These are phyloP conservation scores for Priocnemis perturbator DNA, from an alignment of 2,888 invertebrate genomes.

Conservation along the genomic window DNA sequence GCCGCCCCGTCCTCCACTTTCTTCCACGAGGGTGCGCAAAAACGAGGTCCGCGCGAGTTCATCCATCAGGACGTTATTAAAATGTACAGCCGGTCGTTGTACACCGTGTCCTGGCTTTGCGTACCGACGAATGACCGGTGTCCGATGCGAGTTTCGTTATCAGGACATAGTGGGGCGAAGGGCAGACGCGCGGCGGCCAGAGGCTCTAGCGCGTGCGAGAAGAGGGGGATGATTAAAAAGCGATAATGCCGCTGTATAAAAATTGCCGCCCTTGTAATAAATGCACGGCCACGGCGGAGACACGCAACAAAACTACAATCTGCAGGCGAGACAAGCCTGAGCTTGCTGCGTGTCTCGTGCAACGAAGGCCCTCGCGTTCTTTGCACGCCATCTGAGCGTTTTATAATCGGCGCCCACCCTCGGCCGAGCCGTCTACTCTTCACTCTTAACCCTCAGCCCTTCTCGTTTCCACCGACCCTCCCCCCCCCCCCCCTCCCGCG, in stretches of 20 bases:
- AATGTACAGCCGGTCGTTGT: too few species aligned
- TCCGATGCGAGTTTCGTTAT: too few species aligned
- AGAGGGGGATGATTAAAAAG: conserved; percentile 48
- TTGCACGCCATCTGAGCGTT: conserved; percentile 65
- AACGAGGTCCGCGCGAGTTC: too few species aligned
- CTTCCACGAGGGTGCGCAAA: too few species aligned
- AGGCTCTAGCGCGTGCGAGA: too few species aligned
- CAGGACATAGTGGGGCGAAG: too few species aligned
- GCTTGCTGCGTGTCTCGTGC: conserved; percentile 59
- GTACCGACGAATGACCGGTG: too few species aligned
- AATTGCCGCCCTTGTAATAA: conserved; percentile 63
- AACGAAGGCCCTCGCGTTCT: conserved; percentile 52
- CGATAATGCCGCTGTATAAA: conserved; percentile 62
- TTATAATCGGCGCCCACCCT: conserved; percentile 62
- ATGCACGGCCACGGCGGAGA: conserved; percentile 61
- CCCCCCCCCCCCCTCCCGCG: conserved; percentile 15
- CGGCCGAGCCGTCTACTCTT: conserved; percentile 15
- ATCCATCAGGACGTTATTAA: too few species aligned
- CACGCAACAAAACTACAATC: conserved; percentile 69
- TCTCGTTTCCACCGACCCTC: conserved; percentile 5
- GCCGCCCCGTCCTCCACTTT: too few species aligned
- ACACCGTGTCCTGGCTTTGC: too few species aligned
- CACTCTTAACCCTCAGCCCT: background rate
- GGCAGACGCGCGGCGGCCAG: too few species aligned
- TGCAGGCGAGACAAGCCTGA: conserved; percentile 55